Percentiles rank a stretch among this genome's conserved stretches.
These are phyloP conservation scores for Platycercus adscitus DNA, from an alignment of 2,113 vertebrate genomes.

Conservation along the genomic window DNA sequence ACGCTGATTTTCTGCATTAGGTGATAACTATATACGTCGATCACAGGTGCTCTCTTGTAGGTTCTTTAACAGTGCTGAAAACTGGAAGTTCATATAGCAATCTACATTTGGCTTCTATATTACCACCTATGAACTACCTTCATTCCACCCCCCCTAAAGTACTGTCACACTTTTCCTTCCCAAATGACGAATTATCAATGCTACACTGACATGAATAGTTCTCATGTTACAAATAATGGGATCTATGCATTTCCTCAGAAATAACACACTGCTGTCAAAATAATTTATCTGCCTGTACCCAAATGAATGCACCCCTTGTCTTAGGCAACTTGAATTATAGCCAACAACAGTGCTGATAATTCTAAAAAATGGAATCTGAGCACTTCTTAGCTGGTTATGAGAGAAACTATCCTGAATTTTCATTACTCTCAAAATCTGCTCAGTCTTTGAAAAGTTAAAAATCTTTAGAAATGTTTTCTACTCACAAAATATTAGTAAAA, in stretches of 20 bases:
- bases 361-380: not conserved
- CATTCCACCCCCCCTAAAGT: not conserved
- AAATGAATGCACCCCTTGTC: conserved; percentile 17
- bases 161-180: not conserved
- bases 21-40: not conserved
- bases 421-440: not conserved
- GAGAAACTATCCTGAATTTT: conserved; percentile 12
- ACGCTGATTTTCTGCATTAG: not conserved
- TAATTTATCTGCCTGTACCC: conserved; percentile 33
- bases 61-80: not conserved
- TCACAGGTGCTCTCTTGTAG: not conserved
- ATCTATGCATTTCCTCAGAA: not conserved
- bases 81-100: not conserved
- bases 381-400: not conserved
- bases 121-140: not conserved
- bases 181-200: not conserved
- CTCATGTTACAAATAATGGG: conserved; percentile 1
- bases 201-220: not conserved
- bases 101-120: not conserved
- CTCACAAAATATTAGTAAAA: not conserved
- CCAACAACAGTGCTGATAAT: not conserved
- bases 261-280: conserved; percentile 17
- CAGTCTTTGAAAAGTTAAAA: not conserved
- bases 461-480: not conserved
- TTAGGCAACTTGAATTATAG: not conserved